Evolutionary conservation across 2,797 vertebrate genomes (phyloP), one percentile per base, ranked within the genome.

Genomic region (Molothrus aeneus): DNA sequence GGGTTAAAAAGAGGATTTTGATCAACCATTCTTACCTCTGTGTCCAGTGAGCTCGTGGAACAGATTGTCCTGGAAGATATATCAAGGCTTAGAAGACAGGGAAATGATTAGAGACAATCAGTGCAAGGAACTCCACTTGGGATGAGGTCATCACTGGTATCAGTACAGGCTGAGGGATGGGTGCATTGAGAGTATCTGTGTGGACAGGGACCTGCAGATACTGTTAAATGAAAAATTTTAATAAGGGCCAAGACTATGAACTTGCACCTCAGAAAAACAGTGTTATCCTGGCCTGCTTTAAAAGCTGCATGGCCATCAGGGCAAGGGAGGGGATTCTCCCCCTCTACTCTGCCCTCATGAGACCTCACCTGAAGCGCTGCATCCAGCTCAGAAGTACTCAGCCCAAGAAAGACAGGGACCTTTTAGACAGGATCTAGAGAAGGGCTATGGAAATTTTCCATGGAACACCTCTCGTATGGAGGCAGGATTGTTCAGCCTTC

Each of bases 211-310:
- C 7, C 7, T 47, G 18, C 0, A 10, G 20, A 24, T 31, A 56
- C 2, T 11, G 2, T n/a, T 40, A 24, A 15, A 31, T 8, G 13
- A 66, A 77, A 72, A 28, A 20, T 1, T 29, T 63, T 6, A 53
- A 5, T 42, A 57, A 32, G 18, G 75, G 17, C 5, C 5, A 8
- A 31, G 8, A 42, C 20, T 20, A 16, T 15, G 3, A 2, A 1
- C 29, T 80, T 14, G 0, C 9, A 59, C 13, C 8, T n/a, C 16
- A 36, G 26, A 61, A 71, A 42, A 17, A 17, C 17, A 43, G 1
- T 1, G 0, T 0, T 36, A 45, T n/a, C 24, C 14, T 51, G 29
- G 18, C 7, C 9, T 80, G 26, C 17, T 28, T 31, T 9, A 34
- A 80, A 80, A 71, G 9, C 22, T n/a, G 2, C 1, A 0, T 56